Evolutionary conservation across 1,140 invertebrate genomes (phyloP), one percentile per base, ranked within the genome.

Genomic region (Hormaphis cornu): DNA sequence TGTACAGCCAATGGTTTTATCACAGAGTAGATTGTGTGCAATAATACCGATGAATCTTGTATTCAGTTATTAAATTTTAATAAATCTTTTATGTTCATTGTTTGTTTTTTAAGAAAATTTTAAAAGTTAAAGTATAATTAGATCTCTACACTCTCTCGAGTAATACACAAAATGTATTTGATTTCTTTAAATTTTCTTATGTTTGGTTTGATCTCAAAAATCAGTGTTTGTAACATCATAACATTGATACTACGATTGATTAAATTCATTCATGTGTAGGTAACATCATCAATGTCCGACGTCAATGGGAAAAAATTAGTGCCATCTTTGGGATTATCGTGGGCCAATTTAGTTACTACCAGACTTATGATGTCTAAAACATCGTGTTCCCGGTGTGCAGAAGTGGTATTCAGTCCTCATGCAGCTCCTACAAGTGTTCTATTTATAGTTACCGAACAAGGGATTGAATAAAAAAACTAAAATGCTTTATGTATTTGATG

Each of bases 291-390:
- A 35, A 74, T 50, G 70, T 77, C 69, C 22, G 44, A 50, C 73
- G 72, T 69, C 40, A 70, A 61, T 70, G 71, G 14, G 61, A 75
- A 70, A 26, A 72, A 80, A 33, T 72, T 63, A 56, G 50, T 76
- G 33, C 84, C 86, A 40, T 80, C 83, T 56, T 75, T 88, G 69
- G 86, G 88, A 12, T 74, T 87, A 35, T 81, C 84, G 6, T 90
- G 88, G 88, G 80, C 83, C 1, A 86, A 86, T 76, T 79, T 87
- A 53, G 79, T 89, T 10, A 86, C 84, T 6, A 85, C 81, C 61
- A 81, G 86, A 14, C 77, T 89, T 42, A 76, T 81, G 70, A 77
- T 89, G 70, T 66, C 50, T 1, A 72, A 70, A 48, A 52, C 56
- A 28, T 3, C 50, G 3, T 70, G n/a, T 63, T 20, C 22, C 33